These are phyloP conservation scores for Drosophila neonasuta DNA, from an alignment of 2,888 invertebrate species.

Conservation along the genomic window DNA sequence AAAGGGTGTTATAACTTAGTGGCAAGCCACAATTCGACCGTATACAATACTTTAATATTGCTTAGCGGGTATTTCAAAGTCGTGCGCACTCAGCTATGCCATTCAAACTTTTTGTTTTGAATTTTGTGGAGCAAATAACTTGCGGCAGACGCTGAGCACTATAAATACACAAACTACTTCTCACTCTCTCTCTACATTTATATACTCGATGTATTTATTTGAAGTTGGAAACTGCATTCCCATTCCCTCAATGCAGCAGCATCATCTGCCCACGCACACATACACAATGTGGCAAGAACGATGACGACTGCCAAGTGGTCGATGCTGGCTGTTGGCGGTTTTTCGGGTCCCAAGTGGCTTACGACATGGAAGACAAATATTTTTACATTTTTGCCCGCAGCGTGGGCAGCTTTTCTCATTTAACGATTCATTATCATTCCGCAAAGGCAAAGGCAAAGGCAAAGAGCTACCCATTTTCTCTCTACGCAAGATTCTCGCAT, in stretches of 20 bases:
- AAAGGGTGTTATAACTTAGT: not conserved
- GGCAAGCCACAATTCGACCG: not conserved
- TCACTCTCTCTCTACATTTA: not conserved
- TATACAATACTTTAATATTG: not conserved
- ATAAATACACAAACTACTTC: slow-evolving; percentile 10
- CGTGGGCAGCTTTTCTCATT: slow-evolving; percentile 62
- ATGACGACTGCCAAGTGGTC: slow-evolving; percentile 28
- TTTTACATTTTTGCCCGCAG: slow-evolving; percentile 30
- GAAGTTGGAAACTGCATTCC: slow-evolving; percentile 45
- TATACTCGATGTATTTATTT: slow-evolving; percentile 26
- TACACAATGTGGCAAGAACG: slow-evolving; percentile 26
- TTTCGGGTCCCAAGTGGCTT: slow-evolving; percentile 32
- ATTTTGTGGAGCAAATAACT: slow-evolving; percentile 42
- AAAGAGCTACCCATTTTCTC: not conserved
- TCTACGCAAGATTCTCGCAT: not conserved
- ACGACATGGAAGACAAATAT: slow-evolving; percentile 46
- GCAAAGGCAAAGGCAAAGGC: not conserved
- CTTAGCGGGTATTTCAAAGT: not conserved
- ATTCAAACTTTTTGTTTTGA: slow-evolving; percentile 10
- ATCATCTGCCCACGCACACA: slow-evolving; percentile 32
- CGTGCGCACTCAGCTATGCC: not conserved
- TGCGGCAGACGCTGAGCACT: slow-evolving; percentile 15
- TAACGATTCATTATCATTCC: slow-evolving; percentile 31
- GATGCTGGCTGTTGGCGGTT: not conserved
- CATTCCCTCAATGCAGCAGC: slow-evolving; percentile 14